Conservation (phyloP, 2,113 vertebrate genomes). For the Gasterosteus aculeatus region DNA sequence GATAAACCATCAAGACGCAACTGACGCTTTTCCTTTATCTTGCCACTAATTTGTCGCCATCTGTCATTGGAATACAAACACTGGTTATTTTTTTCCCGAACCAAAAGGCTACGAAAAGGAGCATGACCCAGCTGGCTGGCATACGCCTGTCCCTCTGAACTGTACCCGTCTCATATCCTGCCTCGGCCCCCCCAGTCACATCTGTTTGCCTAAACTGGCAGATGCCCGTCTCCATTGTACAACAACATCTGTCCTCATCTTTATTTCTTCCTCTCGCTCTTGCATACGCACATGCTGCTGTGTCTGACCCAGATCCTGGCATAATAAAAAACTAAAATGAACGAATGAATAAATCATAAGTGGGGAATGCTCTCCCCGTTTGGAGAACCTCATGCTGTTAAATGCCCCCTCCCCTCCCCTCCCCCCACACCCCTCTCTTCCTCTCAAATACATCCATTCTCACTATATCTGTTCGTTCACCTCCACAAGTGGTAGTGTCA, state of each 20-base stretch:
- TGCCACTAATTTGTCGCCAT: slow-evolving; percentile 35
- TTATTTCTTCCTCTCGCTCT: not conserved
- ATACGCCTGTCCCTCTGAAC: slow-evolving; percentile 30
- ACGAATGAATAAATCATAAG: slow-evolving; percentile 48
- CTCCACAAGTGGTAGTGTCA: slow-evolving; percentile 1
- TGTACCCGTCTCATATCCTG: slow-evolving; percentile 23
- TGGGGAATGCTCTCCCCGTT: slow-evolving; percentile 4
- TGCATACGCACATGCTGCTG: not conserved
- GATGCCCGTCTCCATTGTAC: not conserved
- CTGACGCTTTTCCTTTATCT: slow-evolving; percentile 24
- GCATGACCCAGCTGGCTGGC: slow-evolving; percentile 46
- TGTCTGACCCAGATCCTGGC: slow-evolving; percentile 32
- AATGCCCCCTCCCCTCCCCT: not conserved
- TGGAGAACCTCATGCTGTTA: slow-evolving; percentile 19
- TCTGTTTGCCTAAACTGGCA: not conserved
- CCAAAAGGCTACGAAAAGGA: not conserved
- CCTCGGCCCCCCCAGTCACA: slow-evolving; percentile 21
- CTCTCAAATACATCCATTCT: not conserved
- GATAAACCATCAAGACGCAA: slow-evolving; percentile 32
- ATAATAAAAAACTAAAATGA: slow-evolving; percentile 43
- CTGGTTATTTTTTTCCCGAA: slow-evolving; percentile 28
- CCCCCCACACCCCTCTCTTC: not conserved
- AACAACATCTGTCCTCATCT: slow-evolving; percentile 3
- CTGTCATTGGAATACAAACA: slow-evolving; percentile 43
- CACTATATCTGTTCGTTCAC: slow-evolving; percentile 1